Conservation (phyloP, 2,888 invertebrate genomes). For the Tachina lurida region DNA sequence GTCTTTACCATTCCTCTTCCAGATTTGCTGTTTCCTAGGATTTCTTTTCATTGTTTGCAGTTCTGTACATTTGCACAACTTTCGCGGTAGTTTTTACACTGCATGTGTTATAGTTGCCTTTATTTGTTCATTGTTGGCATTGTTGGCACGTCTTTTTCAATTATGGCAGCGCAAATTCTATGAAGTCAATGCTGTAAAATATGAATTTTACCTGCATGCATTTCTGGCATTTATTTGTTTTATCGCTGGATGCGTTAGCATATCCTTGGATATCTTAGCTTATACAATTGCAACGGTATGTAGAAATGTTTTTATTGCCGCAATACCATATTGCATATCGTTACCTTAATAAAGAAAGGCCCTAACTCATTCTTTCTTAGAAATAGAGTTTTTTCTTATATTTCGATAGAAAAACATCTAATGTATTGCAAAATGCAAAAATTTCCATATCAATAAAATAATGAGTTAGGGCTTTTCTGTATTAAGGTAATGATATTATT, state of each 20-base stretch:
- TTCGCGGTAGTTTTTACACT: slow-evolving; percentile 77
- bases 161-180: slow-evolving; percentile 75
- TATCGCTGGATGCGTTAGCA: slow-evolving; percentile 64
- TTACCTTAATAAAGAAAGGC: too few relatives aligned
- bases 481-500: background rate
- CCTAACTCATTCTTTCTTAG: too few relatives aligned
- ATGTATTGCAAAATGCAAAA: background rate
- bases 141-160: slow-evolving; percentile 75
- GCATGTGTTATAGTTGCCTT: slow-evolving; percentile 73
- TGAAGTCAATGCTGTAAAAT: slow-evolving; percentile 72
- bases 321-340: background rate
- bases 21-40: slow-evolving; percentile 76
- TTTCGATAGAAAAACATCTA: background rate
- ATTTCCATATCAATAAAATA: too few relatives aligned
- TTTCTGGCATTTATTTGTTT: slow-evolving; percentile 71
- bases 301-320: background rate
- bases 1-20: background rate
- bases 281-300: slow-evolving; percentile 73
- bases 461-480: background rate
- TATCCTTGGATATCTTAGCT: slow-evolving; percentile 71
- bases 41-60: slow-evolving; percentile 77
- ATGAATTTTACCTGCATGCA: slow-evolving; percentile 73
- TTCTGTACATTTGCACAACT: slow-evolving; percentile 76
- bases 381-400: too few relatives aligned
- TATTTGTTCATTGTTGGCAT: slow-evolving; percentile 64